Evolutionary conservation across 2,888 invertebrate species (phyloP).

Genomic region (Drosophila macrospina): DNA sequence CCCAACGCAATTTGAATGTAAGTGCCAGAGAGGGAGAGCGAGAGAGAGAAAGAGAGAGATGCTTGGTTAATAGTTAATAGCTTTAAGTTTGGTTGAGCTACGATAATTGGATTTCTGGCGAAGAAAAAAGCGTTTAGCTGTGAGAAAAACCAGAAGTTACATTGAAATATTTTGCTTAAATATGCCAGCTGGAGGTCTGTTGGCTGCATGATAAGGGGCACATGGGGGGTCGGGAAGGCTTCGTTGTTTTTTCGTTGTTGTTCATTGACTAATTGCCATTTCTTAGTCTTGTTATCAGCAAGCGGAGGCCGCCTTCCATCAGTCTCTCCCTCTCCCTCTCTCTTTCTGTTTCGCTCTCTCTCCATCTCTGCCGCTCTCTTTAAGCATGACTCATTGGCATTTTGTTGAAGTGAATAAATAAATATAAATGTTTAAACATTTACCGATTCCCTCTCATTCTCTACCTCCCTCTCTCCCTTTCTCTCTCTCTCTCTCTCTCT

Average conservation of each 20-base stretch:
- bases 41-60: neutral
- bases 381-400: slow-evolving; percentile 41
- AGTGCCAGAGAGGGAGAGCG: neutral
- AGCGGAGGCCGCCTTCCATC: neutral
- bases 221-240: neutral
- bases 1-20: neutral
- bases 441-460: slow-evolving; percentile 5
- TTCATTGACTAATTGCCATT: slow-evolving; percentile 46
- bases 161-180: slow-evolving; percentile 29
- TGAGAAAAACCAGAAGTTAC: slow-evolving; percentile 17
- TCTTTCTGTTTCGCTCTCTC: too few relatives aligned
- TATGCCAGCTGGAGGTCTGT: slow-evolving; percentile 5
- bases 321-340: neutral
- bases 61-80: slow-evolving; percentile 4
- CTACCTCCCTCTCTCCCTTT: too few relatives aligned
- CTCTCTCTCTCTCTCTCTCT: neutral
- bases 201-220: neutral
- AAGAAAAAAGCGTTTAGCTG: slow-evolving; percentile 9
- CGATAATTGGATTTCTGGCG: slow-evolving; percentile 21
- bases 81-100: neutral
- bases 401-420: slow-evolving; percentile 22
- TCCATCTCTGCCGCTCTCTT: neutral
- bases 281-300: slow-evolving; percentile 46
- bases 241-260: slow-evolving; percentile 10
- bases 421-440: slow-evolving; percentile 33